A percentile compares a stretch with the other conserved stretches of the same genome.
phyloP scores from a whole-genome alignment of 2,888 invertebrate species.

The Parnassius glacialis region DNA sequence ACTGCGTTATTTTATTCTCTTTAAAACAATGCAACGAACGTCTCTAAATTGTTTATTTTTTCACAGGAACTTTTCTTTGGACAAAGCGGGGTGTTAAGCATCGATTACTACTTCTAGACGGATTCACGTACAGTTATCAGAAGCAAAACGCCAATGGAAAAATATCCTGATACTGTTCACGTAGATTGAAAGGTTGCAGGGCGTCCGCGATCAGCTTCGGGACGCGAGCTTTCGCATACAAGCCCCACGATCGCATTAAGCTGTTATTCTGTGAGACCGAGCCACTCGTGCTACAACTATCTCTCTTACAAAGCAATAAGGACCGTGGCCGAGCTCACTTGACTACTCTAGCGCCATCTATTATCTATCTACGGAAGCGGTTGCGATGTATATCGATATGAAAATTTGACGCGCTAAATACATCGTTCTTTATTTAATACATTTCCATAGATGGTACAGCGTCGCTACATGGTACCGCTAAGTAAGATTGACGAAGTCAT shows the following conservation, averaged over 20 bases:
- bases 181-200: conserved; percentile 66
- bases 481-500: no score
- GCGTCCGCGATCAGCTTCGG: conserved; percentile 67
- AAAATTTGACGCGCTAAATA: no score
- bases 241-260: conserved; percentile 52
- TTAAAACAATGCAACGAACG: neutral
- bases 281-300: no score
- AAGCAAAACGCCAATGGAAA: conserved; percentile 69
- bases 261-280: no score
- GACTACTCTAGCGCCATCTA: no score
- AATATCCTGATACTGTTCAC: conserved; percentile 72
- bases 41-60: conserved; percentile 19
- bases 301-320: no score
- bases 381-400: no score
- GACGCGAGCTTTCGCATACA: conserved; percentile 45
- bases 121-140: conserved; percentile 69
- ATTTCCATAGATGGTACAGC: no score
- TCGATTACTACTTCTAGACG: conserved; percentile 59
- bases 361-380: no score
- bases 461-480: no score
- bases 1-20: neutral
- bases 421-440: no score
- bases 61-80: conserved; percentile 66
- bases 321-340: no score
- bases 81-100: conserved; percentile 70